Base-by-base conservation (phyloP, 2,797 vertebrate genomes). In the Propithecus deckenii region DNA sequence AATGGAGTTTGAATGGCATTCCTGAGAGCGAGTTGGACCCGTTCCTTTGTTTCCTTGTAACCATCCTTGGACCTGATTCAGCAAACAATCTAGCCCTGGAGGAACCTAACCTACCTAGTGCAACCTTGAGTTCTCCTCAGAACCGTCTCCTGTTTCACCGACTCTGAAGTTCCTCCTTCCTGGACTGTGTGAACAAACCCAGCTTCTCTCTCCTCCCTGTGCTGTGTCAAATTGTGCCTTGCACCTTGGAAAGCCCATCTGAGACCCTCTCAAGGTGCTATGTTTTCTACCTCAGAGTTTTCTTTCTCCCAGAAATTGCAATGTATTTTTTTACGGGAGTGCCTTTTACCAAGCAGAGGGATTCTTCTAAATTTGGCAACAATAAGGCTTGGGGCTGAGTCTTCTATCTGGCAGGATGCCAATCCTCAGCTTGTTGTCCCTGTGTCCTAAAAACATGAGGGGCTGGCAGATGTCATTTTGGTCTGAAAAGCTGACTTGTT, bases 211-310 rank as follows among this genome's bases (percentile, higher is more conserved):
- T 38, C 61, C 52, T 30, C 59, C 69, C 63, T 59, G 87, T 30
- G 74, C 41, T 48, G 83, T 63, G 89, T 95, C 93, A 46, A 0
- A 38, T 89, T 72, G 43, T n/a, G 75, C 63, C 69, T 80, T 23
- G 69, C 5, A 43, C 63, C 94, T 84, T 46, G 93, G 94, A 85
- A 61, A 65, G 67, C 65, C 67, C 43, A 4, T 1, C 4, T 14
- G 35, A 65, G 69, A 50, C 30, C 57, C 25, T 84, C n/a, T 90
- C 71, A 46, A 76, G 87, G 96, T 50, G 87, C 96, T 84, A 80
- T 41, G 6, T 93, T 75, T 83, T 95, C 98, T 98, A 97, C 98
- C 98, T 98, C 98, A 78, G 85, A 96, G 30, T 71, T 13, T 38
- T 93, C n/a, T 41, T 69, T 35, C 89, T 95, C 93, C 90, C 50